These are phyloP conservation scores for Eleutherodactylus coqui DNA, from an alignment of 2,797 vertebrate species.

Conservation along the genomic window DNA sequence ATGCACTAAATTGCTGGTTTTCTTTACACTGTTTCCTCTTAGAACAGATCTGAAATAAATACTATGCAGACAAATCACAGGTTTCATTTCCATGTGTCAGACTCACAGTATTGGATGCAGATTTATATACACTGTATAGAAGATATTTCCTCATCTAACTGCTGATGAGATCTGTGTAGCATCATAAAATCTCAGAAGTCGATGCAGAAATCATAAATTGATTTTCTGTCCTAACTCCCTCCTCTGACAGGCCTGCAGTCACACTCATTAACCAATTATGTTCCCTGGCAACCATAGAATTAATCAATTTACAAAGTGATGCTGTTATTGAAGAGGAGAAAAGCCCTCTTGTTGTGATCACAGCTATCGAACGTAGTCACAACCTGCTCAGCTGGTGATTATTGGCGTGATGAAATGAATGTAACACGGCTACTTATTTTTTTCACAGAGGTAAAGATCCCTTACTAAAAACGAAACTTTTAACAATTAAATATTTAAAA, in stretches of 20 bases:
- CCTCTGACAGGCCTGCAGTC: constrained; percentile 18
- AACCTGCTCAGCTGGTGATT: neutral
- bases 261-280: constrained; percentile 54
- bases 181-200: neutral
- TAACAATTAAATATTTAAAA: too few relatives aligned
- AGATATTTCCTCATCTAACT: neutral
- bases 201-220: constrained; percentile 41
- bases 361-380: neutral
- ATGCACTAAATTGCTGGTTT: too few relatives aligned
- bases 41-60: neutral
- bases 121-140: neutral
- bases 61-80: neutral
- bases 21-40: neutral
- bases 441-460: too few relatives aligned
- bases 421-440: too few relatives aligned
- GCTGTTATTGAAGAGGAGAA: constrained; percentile 36
- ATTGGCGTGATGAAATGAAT: too few relatives aligned
- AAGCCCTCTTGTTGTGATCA: neutral
- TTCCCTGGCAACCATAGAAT: constrained; percentile 54
- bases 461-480: too few relatives aligned
- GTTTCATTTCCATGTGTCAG: neutral
- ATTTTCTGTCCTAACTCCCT: constrained; percentile 32
- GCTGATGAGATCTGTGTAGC: constrained; percentile 17
- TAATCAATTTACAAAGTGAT: constrained; percentile 55
- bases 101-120: neutral